These are phyloP conservation scores for Netelia melanura DNA, from an alignment of 2,888 invertebrate species.

Conservation along the genomic window DNA sequence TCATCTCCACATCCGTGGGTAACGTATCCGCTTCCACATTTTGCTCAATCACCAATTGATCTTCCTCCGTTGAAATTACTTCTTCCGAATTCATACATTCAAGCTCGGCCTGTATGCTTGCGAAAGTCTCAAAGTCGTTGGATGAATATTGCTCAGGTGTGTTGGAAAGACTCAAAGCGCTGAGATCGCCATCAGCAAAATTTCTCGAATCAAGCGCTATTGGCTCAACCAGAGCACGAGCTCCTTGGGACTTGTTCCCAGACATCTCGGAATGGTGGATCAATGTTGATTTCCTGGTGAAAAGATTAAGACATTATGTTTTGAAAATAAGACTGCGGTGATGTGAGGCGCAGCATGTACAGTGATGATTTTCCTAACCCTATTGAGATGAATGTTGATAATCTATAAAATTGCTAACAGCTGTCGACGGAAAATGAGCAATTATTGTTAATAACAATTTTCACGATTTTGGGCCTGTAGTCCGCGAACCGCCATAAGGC, in stretches of 20 bases:
- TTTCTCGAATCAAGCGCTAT: constrained; percentile 77
- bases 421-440: not conserved
- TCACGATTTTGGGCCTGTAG: not conserved
- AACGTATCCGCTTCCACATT: constrained; percentile 75
- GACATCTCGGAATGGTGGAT: constrained; percentile 76
- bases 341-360: not conserved
- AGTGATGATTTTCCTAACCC: not conserved
- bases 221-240: constrained; percentile 80
- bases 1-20: constrained; percentile 80
- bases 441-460: not conserved
- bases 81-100: constrained; percentile 83
- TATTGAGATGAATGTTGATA: not conserved
- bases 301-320: constrained; percentile 46
- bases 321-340: not conserved
- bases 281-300: constrained; percentile 37
- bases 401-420: not conserved
- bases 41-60: constrained; percentile 72
- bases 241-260: constrained; percentile 78
- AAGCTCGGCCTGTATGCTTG: constrained; percentile 84
- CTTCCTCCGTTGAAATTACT: constrained; percentile 82
- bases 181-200: constrained; percentile 80
- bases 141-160: constrained; percentile 78
- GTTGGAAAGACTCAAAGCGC: constrained; percentile 78
- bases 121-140: constrained; percentile 84
- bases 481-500: not conserved